Evolutionary conservation across 2,797 vertebrate species (phyloP).

Genomic region (Microhierax caerulescens): DNA sequence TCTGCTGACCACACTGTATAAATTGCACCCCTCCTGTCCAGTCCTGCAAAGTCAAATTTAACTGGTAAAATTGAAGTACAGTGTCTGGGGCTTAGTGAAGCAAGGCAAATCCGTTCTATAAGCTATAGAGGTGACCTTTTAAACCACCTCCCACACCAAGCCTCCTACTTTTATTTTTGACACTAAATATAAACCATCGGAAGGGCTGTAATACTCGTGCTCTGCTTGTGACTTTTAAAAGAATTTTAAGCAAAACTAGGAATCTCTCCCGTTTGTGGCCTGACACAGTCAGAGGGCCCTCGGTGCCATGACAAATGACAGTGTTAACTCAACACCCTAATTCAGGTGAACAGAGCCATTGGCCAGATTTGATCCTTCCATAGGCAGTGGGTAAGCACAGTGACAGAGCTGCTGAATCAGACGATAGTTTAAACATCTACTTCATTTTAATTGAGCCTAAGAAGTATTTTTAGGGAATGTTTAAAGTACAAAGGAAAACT

Average conservation of each 20-base stretch:
- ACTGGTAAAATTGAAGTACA: constrained; percentile 34
- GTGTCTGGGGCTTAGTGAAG: constrained; percentile 40
- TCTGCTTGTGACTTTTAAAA: background rate
- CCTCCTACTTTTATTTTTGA: background rate
- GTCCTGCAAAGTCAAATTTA: background rate
- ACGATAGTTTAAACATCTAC: constrained; percentile 8
- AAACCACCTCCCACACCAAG: background rate
- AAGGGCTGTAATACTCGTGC: background rate
- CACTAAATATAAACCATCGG: background rate
- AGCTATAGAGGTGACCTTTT: constrained; percentile 30
- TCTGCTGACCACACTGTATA: background rate
- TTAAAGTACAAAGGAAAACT: constrained; percentile 69
- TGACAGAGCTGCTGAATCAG: constrained; percentile 50
- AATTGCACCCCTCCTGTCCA: background rate
- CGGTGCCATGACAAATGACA: background rate
- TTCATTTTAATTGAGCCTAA: constrained; percentile 61
- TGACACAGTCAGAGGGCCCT: background rate
- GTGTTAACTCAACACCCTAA: background rate
- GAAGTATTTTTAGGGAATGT: constrained; percentile 67
- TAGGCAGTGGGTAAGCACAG: background rate
- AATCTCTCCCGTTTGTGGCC: background rate
- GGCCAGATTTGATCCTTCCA: background rate
- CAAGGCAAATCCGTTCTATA: constrained; percentile 29
- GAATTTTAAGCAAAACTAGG: background rate
- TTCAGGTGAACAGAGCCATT: background rate